Conservation (phyloP, 2,888 invertebrate species). For the Apotomis capreana region DNA sequence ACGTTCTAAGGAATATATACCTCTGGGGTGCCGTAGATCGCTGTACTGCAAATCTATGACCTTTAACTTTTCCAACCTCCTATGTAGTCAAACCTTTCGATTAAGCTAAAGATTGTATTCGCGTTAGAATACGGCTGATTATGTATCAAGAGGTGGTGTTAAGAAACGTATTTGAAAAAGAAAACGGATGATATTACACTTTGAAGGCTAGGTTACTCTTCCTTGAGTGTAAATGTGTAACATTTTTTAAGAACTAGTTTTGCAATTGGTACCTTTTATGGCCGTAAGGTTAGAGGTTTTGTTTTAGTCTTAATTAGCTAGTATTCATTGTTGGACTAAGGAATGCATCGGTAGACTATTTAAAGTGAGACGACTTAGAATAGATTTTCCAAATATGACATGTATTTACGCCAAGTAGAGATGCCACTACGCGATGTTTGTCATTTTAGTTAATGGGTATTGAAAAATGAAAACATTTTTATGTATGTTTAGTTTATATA, state of each 20-base stretch:
- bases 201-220: conserved; percentile 56
- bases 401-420: too few relatives aligned
- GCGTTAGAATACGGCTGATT: neutral
- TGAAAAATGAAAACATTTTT: too few relatives aligned
- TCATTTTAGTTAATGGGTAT: too few relatives aligned
- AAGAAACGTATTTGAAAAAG: neutral
- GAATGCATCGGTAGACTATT: neutral
- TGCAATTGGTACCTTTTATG: conserved; percentile 40
- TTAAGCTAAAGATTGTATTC: neutral
- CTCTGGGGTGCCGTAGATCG: conserved; percentile 60
- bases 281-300: conserved; percentile 40
- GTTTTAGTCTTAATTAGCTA: conserved; percentile 39
- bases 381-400: too few relatives aligned
- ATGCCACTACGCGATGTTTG: too few relatives aligned
- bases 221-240: conserved; percentile 59
- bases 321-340: neutral
- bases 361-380: too few relatives aligned
- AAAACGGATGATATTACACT: conserved; percentile 43
- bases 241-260: conserved; percentile 40
- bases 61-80: conserved; percentile 44
- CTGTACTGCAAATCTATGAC: conserved; percentile 64
- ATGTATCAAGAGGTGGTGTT: neutral
- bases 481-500: too few relatives aligned
- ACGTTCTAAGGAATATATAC: conserved; percentile 69
- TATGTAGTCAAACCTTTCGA: neutral